Evolutionary conservation across 1,140 invertebrate genomes (phyloP).

Genomic region (Eupeodes corollae): DNA sequence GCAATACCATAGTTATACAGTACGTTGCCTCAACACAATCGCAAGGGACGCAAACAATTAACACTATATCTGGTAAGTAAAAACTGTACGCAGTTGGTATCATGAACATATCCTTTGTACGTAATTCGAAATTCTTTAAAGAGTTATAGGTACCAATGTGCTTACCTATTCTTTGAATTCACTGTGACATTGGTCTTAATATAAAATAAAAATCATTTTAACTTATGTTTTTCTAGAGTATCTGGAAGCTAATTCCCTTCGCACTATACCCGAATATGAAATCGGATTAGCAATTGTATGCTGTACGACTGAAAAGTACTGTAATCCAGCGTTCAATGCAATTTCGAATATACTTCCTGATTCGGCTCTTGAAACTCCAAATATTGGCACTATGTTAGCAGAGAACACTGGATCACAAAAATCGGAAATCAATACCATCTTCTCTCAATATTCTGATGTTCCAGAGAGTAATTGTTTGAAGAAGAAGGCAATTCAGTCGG

Average conservation of each 20-base stretch:
- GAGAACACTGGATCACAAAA: conserved; percentile 6
- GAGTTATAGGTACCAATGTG: no score
- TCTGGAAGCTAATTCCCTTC: conserved; percentile 40
- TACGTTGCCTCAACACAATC: conserved; percentile 33
- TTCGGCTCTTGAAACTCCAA: neutral
- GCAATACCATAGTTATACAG: conserved; percentile 42
- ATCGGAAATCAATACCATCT: neutral
- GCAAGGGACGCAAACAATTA: conserved; percentile 40
- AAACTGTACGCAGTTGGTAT: no score
- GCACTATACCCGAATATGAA: conserved; percentile 52
- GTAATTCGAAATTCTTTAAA: no score
- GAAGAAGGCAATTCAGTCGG: neutral
- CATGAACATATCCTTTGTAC: no score
- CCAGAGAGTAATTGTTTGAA: conserved; percentile 1
- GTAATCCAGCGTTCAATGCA: conserved; percentile 48
- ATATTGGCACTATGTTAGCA: neutral
- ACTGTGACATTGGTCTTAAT: no score
- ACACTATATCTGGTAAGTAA: conserved; percentile 37
- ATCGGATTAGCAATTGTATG: conserved; percentile 53
- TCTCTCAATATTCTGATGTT: neutral
- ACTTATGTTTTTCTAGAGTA: conserved; percentile 22
- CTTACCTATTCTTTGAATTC: no score
- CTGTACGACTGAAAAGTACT: conserved; percentile 49
- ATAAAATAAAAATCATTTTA: no score
- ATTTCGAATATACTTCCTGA: conserved; percentile 23